phyloP scores from a whole-genome alignment of 2,797 vertebrate species.

The Neomorphus geoffroyi region DNA sequence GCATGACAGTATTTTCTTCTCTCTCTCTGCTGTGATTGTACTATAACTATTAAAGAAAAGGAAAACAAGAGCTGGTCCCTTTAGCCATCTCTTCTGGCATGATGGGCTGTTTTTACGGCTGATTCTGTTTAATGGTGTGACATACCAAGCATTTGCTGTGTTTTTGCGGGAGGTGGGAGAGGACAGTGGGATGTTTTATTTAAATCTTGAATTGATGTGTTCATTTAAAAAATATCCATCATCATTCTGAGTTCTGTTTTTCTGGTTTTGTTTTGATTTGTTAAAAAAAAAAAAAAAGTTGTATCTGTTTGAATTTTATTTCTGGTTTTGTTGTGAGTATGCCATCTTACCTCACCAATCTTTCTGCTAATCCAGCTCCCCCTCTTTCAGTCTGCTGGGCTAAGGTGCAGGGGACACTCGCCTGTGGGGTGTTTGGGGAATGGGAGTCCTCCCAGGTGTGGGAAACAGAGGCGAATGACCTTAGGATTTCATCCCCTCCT shows the following conservation, averaged over 20 bases:
- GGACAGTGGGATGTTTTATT: neutral
- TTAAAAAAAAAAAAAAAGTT: neutral
- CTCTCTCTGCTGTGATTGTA: slow-evolving; percentile 14
- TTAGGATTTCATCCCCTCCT: neutral
- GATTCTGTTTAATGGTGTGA: slow-evolving; percentile 18
- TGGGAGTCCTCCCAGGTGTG: neutral
- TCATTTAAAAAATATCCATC: slow-evolving; percentile 28
- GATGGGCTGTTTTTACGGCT: slow-evolving; percentile 57
- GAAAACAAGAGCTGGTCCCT: slow-evolving; percentile 80
- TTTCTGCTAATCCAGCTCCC: slow-evolving; percentile 75
- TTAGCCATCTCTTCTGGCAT: slow-evolving; percentile 76
- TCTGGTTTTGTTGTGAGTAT: slow-evolving; percentile 65
- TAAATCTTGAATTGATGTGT: neutral
- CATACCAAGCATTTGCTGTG: slow-evolving; percentile 19
- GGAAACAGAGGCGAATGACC: neutral
- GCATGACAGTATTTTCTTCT: neutral
- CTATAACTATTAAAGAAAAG: slow-evolving; percentile 2
- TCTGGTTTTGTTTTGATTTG: slow-evolving; percentile 50
- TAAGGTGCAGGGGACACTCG: slow-evolving; percentile 43
- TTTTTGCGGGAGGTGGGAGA: slow-evolving; percentile 49
- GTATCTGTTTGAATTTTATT: slow-evolving; percentile 63
- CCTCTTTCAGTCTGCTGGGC: slow-evolving; percentile 81
- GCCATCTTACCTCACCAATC: slow-evolving; percentile 75
- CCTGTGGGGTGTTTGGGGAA: neutral
- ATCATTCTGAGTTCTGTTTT: slow-evolving; percentile 61